Percentiles rank a stretch among this genome's conserved stretches.
phyloP scores from a whole-genome alignment of 2,888 invertebrate genomes.

The Drosophila prostipennis region DNA sequence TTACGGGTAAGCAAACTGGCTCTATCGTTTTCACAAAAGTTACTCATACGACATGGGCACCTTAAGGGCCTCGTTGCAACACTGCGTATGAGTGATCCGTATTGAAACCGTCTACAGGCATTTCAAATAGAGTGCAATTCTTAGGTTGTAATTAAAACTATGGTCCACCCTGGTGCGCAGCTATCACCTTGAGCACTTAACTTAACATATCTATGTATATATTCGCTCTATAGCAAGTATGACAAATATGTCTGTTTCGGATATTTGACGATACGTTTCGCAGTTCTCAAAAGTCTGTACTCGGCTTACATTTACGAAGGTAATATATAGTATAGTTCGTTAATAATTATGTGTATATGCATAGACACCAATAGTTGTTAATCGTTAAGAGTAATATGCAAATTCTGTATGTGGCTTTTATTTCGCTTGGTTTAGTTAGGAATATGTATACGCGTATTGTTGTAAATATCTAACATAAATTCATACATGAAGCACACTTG shows the following conservation, averaged over 20 bases:
- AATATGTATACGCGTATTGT: constrained; percentile 50
- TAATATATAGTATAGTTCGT: constrained; percentile 41
- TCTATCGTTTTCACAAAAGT: not conserved
- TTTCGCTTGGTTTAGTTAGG: constrained; percentile 38
- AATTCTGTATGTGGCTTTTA: constrained; percentile 49
- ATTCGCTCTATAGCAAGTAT: constrained; percentile 31
- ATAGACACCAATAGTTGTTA: constrained; percentile 61
- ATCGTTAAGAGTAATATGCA: constrained; percentile 53
- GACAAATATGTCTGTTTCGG: constrained; percentile 46
- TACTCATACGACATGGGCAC: constrained; percentile 4
- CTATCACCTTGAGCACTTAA: constrained; percentile 68
- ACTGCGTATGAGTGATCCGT: not conserved
- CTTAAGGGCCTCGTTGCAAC: not conserved
- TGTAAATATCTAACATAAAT: constrained; percentile 72
- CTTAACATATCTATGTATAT: constrained; percentile 44
- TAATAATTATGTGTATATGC: constrained; percentile 37
- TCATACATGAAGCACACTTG: constrained; percentile 82
- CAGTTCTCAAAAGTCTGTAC: constrained; percentile 68
- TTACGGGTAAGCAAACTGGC: not conserved
- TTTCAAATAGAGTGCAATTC: not conserved
- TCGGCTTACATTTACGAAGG: constrained; percentile 43
- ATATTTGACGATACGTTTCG: constrained; percentile 51
- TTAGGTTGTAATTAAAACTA: not conserved
- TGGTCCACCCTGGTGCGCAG: constrained; percentile 34
- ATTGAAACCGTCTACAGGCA: constrained; percentile 4